Evolutionary conservation across 2,797 vertebrate species (phyloP).

Genomic region (Lycodopsis pacificus): DNA sequence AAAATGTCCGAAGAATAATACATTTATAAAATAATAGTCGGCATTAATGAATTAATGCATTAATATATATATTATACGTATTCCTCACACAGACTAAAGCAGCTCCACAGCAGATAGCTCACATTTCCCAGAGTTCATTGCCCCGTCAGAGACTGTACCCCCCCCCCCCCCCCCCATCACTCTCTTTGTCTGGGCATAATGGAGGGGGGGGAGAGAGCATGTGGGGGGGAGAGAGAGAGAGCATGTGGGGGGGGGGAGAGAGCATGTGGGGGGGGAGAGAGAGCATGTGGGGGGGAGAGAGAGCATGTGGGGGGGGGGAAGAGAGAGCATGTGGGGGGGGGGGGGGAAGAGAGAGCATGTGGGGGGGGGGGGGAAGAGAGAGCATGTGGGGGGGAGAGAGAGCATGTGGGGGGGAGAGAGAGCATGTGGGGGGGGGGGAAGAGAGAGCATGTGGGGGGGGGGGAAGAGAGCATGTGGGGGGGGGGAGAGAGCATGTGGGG

Average conservation of each 20-base stretch:
- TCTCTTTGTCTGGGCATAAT: slow-evolving; percentile 47
- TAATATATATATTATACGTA: no score
- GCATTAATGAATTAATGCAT: no score
- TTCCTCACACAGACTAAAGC: not conserved
- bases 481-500: slow-evolving; percentile 15
- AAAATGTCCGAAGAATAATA: no score
- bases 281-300: slow-evolving; percentile 4
- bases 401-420: slow-evolving; percentile 4
- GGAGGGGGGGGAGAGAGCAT: slow-evolving; percentile 29
- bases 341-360: slow-evolving; percentile 6
- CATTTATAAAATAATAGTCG: no score
- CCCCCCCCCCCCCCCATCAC: not conserved
- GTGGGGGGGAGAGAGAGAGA: no score
- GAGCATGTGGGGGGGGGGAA: slow-evolving; percentile 21
- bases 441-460: slow-evolving; percentile 16
- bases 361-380: slow-evolving; percentile 25
- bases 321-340: slow-evolving; percentile 16
- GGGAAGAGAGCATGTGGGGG: slow-evolving; percentile 14
- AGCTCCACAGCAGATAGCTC: slow-evolving; percentile 25
- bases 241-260: slow-evolving; percentile 18
- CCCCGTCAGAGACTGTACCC: no score
- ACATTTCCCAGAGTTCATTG: slow-evolving; percentile 28
- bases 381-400: slow-evolving; percentile 4
- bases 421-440: slow-evolving; percentile 15
- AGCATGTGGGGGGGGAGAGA: slow-evolving; percentile 11